Evolutionary conservation across 2,797 vertebrate species (phyloP), one percentile per base, ranked within the genome.

Genomic region (Sandelia bainsii): DNA sequence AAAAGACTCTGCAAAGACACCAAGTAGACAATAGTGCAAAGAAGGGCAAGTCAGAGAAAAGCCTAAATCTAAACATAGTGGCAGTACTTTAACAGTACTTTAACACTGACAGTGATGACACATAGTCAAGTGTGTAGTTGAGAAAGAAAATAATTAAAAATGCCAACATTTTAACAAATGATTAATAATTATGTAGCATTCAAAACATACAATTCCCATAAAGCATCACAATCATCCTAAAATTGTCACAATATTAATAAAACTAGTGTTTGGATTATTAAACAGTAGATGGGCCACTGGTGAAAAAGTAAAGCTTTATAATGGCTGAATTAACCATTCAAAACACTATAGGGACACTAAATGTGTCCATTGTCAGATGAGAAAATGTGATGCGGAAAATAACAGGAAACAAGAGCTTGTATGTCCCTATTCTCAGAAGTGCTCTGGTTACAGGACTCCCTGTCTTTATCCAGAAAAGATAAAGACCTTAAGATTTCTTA

Each of bases 321-420:
- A 34, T 34, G 34, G 10, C 58, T 85, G 69, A 76, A 76, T 70
- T 61, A 75, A 75, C 59, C 9, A 86, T 64, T 68, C 37, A 54
- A 54, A 60, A n/a, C 14, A 39, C 37, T 39, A 39, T 13, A 71
- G 53, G 62, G 72, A 69, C 44, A 49, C 14, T 39, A 45, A 58
- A 29, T 62, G 60, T 57, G 58, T 65, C 22, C 27, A 13, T 63
- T 49, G 65, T 67, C 57, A 66, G 77, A 54, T 1, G 58, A 69
- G 54, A 51, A 32, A 62, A 75, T 49, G 13, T 42, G 20, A 56
- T 53, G 59, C 27, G 50, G 56, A 59, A 82, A 79, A 81, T 72
- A 81, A 63, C 49, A 19, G 54, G 40, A 72, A 64, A 78, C 12
- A n/a, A 78, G 37, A 57, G 46, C 44, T 8, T 19, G 3, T 7